Percentiles rank a stretch among this genome's conserved stretches.
Evolutionary conservation across 2,113 vertebrate genomes (phyloP).

Genomic region (Corythaixoides concolor): DNA sequence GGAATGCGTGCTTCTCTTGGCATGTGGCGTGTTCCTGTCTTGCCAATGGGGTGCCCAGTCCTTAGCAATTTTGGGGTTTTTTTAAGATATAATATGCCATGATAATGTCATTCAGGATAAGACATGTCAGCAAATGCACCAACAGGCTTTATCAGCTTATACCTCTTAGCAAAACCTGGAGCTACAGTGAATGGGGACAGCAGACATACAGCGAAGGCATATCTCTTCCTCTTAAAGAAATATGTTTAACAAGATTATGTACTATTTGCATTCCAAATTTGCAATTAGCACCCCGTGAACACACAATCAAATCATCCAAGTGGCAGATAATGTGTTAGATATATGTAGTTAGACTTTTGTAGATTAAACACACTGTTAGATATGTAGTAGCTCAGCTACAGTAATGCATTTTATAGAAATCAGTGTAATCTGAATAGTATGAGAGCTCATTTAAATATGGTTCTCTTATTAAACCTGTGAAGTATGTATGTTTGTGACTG

Average conservation of each 20-base stretch:
- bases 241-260: slow-evolving; percentile 46
- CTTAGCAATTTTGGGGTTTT: not conserved
- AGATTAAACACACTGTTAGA: slow-evolving; percentile 1
- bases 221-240: slow-evolving; percentile 19
- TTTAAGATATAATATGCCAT: slow-evolving; percentile 32
- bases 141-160: slow-evolving; percentile 11
- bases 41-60: slow-evolving; percentile 42
- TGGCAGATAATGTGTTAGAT: slow-evolving; percentile 16
- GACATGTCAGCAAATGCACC: slow-evolving; percentile 23
- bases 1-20: not conserved
- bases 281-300: slow-evolving; percentile 49
- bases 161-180: slow-evolving; percentile 32
- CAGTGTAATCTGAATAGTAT: not conserved
- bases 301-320: slow-evolving; percentile 30
- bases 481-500: not conserved
- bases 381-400: not conserved
- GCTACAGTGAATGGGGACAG: not conserved
- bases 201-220: not conserved
- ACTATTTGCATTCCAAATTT: slow-evolving; percentile 41
- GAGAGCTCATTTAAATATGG: not conserved
- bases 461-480: not conserved
- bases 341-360: not conserved
- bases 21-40: not conserved
- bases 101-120: slow-evolving; percentile 21
- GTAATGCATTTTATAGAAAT: not conserved